Evolutionary conservation across 2,113 vertebrate genomes (phyloP), one percentile per base, ranked within the genome.

Genomic region (Aldabrachelys gigantea): DNA sequence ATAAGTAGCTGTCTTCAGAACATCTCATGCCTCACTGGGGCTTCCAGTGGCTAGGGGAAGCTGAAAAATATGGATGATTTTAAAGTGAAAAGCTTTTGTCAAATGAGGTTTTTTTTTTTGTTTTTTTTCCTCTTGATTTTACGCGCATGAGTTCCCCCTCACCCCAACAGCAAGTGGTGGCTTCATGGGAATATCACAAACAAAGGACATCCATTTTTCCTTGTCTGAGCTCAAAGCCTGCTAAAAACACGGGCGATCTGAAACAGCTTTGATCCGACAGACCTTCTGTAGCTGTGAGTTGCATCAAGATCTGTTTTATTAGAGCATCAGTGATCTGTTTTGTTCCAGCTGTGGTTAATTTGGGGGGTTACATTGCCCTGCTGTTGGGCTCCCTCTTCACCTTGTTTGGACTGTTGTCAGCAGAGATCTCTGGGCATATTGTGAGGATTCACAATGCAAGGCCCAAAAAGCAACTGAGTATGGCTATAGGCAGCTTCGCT

Each of bases 1-100:
- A 0, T 5, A n/a, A 69, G 17, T n/a, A 0, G 7, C 25, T 1
- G 0, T 1, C 4, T 0, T 6, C 44, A 83, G 9, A 6, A 62
- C 4, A 0, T 10, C 17, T 1, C 44, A 21, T 24, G 72, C n/a
- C 84, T 1, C 53, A 38, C 0, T 0, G 75, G 27, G 0, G 16
- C 89, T 52, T 1, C 65, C 79, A 75, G 72, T 29, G 1, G 0
- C 5, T 25, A 1, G 65, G 57, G 52, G 52, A 8, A 38, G 72
- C 85, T 81, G 75, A 79, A 10, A 54, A 8, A 49, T 1, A 0
- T 1, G 1, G 0, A 1, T 5, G 8, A 78, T 2, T 1, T 1
- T 0, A 38, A 47, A 38, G n/a, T 1, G 0, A 44, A n/a, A 80
- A 88, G 82, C 3, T 75, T 59, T 5, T 8, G 9, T 4, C 78